Percentiles rank a stretch among this genome's conserved stretches.
phyloP scores from a whole-genome alignment of 2,797 vertebrate genomes.

The Danio jaintianensis region DNA sequence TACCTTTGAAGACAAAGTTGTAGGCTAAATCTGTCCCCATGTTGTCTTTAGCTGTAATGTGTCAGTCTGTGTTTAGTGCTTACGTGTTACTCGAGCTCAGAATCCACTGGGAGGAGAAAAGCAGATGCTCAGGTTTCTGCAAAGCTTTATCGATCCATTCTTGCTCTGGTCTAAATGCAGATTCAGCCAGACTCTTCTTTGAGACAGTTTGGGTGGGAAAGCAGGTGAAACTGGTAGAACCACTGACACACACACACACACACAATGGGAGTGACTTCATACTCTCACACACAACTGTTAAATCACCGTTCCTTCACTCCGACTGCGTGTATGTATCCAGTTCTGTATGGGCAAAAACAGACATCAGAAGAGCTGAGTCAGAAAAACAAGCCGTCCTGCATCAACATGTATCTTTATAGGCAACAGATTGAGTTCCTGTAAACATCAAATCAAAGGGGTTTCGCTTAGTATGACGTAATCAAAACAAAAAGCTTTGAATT shows the following conservation, averaged over 20 bases:
- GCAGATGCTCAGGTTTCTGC: constrained; percentile 43
- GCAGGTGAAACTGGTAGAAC: constrained; percentile 83
- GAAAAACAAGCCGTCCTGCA: background rate
- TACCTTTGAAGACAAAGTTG: constrained; percentile 86
- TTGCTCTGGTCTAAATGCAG: constrained; percentile 47
- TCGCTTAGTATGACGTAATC: background rate
- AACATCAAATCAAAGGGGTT: background rate
- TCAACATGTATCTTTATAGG: background rate
- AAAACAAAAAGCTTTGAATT: background rate
- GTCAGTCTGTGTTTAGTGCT: constrained; percentile 22
- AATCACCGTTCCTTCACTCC: constrained; percentile 13
- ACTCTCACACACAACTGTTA: constrained; percentile 48
- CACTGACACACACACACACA: constrained; percentile 58
- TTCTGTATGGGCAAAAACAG: background rate
- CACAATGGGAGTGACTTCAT: constrained; percentile 34
- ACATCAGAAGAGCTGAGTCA: background rate
- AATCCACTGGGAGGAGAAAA: constrained; percentile 50
- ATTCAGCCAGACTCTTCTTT: constrained; percentile 61
- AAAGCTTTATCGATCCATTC: constrained; percentile 52
- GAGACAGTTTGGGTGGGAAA: constrained; percentile 61
- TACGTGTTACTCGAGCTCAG: background rate
- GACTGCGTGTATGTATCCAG: background rate
- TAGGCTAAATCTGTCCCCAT: constrained; percentile 80
- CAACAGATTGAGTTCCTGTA: background rate
- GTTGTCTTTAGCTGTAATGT: constrained; percentile 21